Evolutionary conservation across 2,113 vertebrate genomes (phyloP).

Genomic region (Centrocercus urophasianus): DNA sequence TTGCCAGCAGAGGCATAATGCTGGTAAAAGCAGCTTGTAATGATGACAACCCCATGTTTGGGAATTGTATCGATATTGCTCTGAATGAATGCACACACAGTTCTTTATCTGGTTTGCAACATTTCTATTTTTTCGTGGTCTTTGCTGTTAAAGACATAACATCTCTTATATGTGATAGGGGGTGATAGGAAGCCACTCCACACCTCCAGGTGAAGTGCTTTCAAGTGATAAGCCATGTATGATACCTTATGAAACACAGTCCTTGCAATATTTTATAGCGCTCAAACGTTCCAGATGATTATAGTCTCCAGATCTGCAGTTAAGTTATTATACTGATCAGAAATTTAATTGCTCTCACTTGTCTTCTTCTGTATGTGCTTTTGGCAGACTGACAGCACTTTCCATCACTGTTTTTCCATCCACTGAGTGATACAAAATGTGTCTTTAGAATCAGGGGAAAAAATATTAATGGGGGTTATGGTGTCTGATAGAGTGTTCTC

Average conservation of each 20-base stretch:
- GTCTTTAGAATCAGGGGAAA: slow-evolving; percentile 51
- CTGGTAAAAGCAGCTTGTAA: neutral
- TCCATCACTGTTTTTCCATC: slow-evolving; percentile 50
- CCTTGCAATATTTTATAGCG: slow-evolving; percentile 30
- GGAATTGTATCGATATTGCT: neutral
- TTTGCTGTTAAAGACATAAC: neutral
- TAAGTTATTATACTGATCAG: slow-evolving; percentile 72
- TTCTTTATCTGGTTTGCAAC: neutral
- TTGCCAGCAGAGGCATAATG: neutral
- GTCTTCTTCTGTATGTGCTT: slow-evolving; percentile 54
- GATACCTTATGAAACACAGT: slow-evolving; percentile 21
- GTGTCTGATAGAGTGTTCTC: slow-evolving; percentile 19
- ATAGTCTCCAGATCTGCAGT: slow-evolving; percentile 49
- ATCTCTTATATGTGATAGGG: neutral
- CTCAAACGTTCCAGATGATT: slow-evolving; percentile 60
- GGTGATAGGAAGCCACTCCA: neutral
- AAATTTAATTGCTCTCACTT: slow-evolving; percentile 72
- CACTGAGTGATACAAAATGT: slow-evolving; percentile 2
- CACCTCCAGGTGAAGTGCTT: neutral
- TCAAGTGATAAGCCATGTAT: neutral
- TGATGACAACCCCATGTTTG: neutral
- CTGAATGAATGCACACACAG: neutral
- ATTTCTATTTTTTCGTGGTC: neutral
- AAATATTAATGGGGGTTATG: slow-evolving; percentile 1
- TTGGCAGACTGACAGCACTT: slow-evolving; percentile 63